phyloP scores from a whole-genome alignment of 2,888 invertebrate species.

The Drosophila meridiana region DNA sequence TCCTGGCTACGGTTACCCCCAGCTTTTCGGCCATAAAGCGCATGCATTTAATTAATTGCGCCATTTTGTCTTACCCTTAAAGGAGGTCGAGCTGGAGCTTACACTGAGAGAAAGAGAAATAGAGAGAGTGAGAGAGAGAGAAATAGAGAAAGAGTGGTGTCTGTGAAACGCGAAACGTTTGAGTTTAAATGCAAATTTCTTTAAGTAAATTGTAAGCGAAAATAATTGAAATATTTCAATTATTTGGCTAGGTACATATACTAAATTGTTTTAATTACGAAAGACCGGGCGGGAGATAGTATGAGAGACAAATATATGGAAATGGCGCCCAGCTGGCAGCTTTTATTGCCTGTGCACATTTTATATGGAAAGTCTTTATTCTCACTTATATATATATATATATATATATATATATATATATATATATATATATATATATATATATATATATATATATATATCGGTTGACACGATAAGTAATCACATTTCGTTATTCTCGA shows the following conservation, averaged over 20 bases:
- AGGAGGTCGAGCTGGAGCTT: slow-evolving; percentile 30
- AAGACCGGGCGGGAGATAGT: neutral
- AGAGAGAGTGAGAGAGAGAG: neutral
- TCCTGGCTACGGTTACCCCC: neutral
- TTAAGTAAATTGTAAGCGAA: slow-evolving; percentile 12
- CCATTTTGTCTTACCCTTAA: slow-evolving; percentile 62
- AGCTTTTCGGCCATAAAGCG: slow-evolving; percentile 58
- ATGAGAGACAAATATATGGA: neutral
- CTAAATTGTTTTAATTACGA: slow-evolving; percentile 2
- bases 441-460: too few species aligned
- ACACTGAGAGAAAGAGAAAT: neutral
- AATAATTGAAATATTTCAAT: slow-evolving; percentile 14
- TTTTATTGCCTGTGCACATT: neutral
- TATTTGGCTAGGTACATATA: neutral
- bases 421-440: too few species aligned
- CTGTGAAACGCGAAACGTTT: slow-evolving; percentile 4
- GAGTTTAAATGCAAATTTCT: slow-evolving; percentile 25
- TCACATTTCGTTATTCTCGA: too few species aligned
- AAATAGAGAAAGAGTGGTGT: neutral
- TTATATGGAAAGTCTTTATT: neutral
- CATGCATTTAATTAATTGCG: slow-evolving; percentile 74
- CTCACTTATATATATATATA: too few species aligned
- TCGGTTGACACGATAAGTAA: too few species aligned
- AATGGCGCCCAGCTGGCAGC: neutral
- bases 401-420: too few species aligned